Evolutionary conservation across 2,113 vertebrate species (phyloP).

Genomic region (Calidris pygmaea): DNA sequence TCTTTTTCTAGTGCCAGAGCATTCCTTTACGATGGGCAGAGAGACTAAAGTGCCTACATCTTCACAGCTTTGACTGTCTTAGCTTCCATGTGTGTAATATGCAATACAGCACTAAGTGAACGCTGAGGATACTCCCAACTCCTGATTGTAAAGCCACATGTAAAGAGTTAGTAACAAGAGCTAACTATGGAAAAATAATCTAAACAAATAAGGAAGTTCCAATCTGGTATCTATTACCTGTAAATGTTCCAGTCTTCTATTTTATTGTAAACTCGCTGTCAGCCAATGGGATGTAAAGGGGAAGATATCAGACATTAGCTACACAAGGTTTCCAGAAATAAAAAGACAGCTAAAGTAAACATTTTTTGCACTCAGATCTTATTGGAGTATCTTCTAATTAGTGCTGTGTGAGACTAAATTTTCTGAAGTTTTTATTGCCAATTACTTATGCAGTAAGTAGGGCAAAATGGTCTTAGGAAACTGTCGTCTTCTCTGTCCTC

Average conservation of each 20-base stretch:
- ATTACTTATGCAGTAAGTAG: background rate
- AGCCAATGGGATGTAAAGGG: background rate
- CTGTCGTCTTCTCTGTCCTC: background rate
- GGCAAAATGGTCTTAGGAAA: background rate
- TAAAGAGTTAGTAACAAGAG: background rate
- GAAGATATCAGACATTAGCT: background rate
- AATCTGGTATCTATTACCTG: background rate
- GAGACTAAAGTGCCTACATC: background rate
- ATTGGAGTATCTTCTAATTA: background rate
- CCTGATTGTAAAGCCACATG: background rate
- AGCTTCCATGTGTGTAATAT: background rate
- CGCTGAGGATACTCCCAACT: background rate
- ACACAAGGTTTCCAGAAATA: background rate
- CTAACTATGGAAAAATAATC: background rate
- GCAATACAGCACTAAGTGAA: background rate
- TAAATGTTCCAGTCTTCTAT: background rate
- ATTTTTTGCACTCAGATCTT: background rate
- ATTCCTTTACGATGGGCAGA: background rate
- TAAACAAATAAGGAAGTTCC: background rate
- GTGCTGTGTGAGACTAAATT: background rate
- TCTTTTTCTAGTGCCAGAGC: background rate
- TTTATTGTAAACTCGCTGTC: background rate
- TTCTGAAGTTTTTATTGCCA: background rate
- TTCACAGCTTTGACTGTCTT: background rate
- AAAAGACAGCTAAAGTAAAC: background rate